phyloP scores from a whole-genome alignment of 2,797 vertebrate genomes.

The Crenuchus spilurus region DNA sequence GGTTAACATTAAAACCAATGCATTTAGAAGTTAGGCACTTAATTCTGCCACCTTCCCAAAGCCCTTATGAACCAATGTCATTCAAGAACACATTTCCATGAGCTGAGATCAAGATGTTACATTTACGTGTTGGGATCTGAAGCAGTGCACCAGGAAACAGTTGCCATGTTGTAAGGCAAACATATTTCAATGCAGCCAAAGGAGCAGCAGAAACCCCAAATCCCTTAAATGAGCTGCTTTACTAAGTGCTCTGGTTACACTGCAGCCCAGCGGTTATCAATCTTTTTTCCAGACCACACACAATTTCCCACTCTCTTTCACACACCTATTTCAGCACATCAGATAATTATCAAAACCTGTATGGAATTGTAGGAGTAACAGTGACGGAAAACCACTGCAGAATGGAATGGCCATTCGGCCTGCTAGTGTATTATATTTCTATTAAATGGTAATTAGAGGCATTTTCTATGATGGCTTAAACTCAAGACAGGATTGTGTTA shows the following conservation, averaged over 20 bases:
- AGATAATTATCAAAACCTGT: not conserved
- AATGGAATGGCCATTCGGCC: not conserved
- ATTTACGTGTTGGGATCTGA: not conserved
- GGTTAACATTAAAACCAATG: too few relatives aligned
- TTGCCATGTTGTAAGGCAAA: not conserved
- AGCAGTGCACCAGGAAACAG: not conserved
- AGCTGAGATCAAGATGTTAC: not conserved
- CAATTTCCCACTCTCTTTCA: not conserved
- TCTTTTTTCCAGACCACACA: not conserved
- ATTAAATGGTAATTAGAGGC: too few relatives aligned
- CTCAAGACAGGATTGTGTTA: too few relatives aligned
- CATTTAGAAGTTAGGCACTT: too few relatives aligned
- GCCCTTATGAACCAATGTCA: too few relatives aligned
- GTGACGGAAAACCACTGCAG: not conserved
- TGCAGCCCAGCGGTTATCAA: not conserved
- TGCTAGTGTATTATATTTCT: too few relatives aligned
- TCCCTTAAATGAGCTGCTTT: not conserved
- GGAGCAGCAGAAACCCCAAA: not conserved
- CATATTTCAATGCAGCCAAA: not conserved
- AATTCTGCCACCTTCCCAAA: too few relatives aligned
- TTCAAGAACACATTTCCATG: not conserved
- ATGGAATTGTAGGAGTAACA: not conserved
- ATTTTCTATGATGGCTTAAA: too few relatives aligned
- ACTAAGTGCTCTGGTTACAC: not conserved
- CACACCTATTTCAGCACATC: not conserved